Percentiles rank a stretch among this genome's conserved stretches.
phyloP scores from a whole-genome alignment of 2,113 vertebrate species.

The Maccullochella peelii region DNA sequence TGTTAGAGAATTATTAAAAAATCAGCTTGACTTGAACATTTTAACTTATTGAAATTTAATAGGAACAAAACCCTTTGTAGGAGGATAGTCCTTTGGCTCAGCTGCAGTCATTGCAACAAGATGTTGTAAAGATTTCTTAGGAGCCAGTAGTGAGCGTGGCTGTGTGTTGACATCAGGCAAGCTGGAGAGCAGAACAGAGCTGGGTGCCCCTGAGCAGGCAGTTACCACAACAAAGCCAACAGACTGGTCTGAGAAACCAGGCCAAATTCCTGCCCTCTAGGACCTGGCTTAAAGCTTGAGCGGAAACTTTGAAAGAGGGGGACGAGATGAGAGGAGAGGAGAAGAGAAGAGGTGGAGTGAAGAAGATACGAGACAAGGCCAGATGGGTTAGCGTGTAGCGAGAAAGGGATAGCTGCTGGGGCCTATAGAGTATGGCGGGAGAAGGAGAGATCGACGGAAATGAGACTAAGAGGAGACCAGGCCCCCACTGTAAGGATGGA shows the following conservation, averaged over 20 bases:
- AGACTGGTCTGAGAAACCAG: constrained; percentile 78
- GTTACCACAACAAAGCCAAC: constrained; percentile 82
- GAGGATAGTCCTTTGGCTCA: constrained; percentile 37
- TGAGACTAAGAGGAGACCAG: constrained; percentile 53
- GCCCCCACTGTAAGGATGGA: constrained; percentile 72
- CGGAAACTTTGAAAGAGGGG: constrained; percentile 76
- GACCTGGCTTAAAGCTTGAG: constrained; percentile 77
- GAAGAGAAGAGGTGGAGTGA: constrained; percentile 44
- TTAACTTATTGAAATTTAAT: constrained; percentile 13
- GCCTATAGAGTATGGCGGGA: constrained; percentile 59
- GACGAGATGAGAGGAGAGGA: constrained; percentile 53
- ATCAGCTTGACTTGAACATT: background rate
- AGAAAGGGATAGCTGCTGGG: constrained; percentile 76
- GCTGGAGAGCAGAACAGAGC: constrained; percentile 66
- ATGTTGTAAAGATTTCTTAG: constrained; percentile 62
- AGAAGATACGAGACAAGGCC: constrained; percentile 65
- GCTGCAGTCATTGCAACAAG: constrained; percentile 52
- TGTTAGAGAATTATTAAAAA: constrained; percentile 5
- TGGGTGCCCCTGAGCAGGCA: constrained; percentile 77
- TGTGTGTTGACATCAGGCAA: constrained; percentile 74
- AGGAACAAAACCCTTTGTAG: constrained; percentile 23
- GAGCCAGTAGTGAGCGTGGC: constrained; percentile 61
- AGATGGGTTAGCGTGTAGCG: constrained; percentile 64
- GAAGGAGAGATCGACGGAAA: constrained; percentile 66
- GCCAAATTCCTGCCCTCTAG: constrained; percentile 81